A percentile compares a stretch with the other conserved stretches of the same genome.
These are phyloP conservation scores for Saturnia pavonia DNA, from an alignment of 2,888 invertebrate genomes.

Conservation along the genomic window DNA sequence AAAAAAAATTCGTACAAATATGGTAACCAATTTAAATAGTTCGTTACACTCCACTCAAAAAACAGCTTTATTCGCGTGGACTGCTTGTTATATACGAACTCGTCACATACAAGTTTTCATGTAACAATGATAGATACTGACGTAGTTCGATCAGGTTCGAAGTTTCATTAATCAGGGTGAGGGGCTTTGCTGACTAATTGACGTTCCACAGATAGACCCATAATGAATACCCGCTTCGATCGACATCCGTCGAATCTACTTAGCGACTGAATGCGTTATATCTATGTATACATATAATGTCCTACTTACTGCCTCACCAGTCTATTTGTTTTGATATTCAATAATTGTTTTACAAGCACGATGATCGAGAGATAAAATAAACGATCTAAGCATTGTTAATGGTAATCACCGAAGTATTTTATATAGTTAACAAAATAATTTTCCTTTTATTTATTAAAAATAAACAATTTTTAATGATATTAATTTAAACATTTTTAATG, in stretches of 20 bases:
- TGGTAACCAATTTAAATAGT: too few relatives aligned
- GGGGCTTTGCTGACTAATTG: slow-evolving; percentile 45
- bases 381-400: neutral
- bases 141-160: slow-evolving; percentile 22
- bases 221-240: slow-evolving; percentile 35
- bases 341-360: slow-evolving; percentile 14
- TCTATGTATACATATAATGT: slow-evolving; percentile 21
- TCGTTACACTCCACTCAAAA: neutral
- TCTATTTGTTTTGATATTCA: neutral
- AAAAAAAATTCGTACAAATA: too few relatives aligned
- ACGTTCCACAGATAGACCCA: slow-evolving; percentile 36
- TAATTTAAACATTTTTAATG: too few relatives aligned
- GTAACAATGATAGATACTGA: slow-evolving; percentile 15
- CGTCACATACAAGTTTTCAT: neutral
- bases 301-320: neutral
- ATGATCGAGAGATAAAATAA: neutral
- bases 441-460: too few relatives aligned
- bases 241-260: slow-evolving; percentile 34
- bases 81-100: neutral
- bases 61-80: neutral
- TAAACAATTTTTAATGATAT: too few relatives aligned
- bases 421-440: too few relatives aligned
- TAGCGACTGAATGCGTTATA: slow-evolving; percentile 27
- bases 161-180: slow-evolving; percentile 50
- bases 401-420: neutral